These are phyloP conservation scores for Palloptera scutellata DNA, from an alignment of 2,888 invertebrate genomes.

Conservation along the genomic window DNA sequence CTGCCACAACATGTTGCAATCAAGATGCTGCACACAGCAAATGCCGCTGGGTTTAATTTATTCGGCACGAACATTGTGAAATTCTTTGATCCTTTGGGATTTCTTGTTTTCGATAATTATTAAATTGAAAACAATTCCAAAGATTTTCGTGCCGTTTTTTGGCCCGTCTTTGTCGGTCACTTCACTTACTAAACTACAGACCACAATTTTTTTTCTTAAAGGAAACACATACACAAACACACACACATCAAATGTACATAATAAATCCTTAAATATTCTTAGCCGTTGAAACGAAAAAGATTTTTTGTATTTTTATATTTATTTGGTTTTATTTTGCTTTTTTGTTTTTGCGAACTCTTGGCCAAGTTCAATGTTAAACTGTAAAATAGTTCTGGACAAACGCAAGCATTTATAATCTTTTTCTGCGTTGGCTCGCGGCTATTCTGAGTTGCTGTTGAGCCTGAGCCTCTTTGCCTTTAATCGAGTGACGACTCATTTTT, in stretches of 20 bases:
- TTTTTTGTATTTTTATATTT: conserved; percentile 22
- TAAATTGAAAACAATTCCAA: not conserved
- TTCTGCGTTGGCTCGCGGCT: conserved; percentile 22
- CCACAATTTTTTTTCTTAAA: too few relatives aligned
- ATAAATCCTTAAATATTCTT: too few relatives aligned
- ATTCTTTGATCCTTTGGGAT: conserved; percentile 25
- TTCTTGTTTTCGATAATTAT: not conserved
- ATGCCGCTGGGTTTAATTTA: conserved; percentile 6
- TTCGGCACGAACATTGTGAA: conserved; percentile 8
- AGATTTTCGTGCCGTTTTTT: too few relatives aligned
- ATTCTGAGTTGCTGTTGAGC: not conserved
- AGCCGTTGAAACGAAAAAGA: not conserved
- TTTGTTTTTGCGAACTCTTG: conserved; percentile 52
- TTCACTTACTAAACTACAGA: too few relatives aligned
- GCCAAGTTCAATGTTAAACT: conserved; percentile 62
- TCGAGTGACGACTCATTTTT: too few relatives aligned
- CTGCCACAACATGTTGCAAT: conserved; percentile 25
- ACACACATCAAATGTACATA: too few relatives aligned
- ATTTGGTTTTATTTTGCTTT: conserved; percentile 14
- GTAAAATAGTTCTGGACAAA: conserved; percentile 55
- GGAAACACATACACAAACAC: too few relatives aligned
- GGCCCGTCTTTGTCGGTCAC: too few relatives aligned
- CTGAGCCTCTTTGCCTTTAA: conserved; percentile 8
- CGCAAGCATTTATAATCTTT: conserved; percentile 59
- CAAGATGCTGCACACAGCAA: conserved; percentile 11